These are phyloP conservation scores for Alaudala cheleensis DNA, from an alignment of 2,113 vertebrate species.

Conservation along the genomic window DNA sequence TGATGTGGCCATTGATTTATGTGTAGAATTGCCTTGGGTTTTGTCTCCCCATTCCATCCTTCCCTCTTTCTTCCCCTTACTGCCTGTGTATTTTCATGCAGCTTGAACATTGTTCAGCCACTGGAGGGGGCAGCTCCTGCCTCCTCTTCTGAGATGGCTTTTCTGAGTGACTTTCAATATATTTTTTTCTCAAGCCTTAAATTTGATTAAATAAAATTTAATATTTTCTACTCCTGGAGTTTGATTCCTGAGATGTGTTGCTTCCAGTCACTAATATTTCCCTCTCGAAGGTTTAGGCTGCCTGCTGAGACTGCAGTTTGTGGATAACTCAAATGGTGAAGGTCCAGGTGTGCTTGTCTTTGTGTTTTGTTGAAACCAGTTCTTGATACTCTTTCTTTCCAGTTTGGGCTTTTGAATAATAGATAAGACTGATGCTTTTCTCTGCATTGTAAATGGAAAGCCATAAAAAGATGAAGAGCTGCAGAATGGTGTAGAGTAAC, in stretches of 20 bases:
- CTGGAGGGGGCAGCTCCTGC: not conserved
- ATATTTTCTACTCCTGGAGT: conserved; percentile 25
- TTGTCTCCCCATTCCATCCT: not conserved
- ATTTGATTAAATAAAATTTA: conserved; percentile 53
- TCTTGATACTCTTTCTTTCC: not conserved
- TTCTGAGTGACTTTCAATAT: conserved; percentile 5
- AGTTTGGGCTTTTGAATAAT: not conserved
- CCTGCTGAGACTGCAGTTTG: not conserved
- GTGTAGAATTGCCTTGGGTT: not conserved
- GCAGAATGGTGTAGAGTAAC: not conserved
- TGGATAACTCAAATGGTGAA: not conserved
- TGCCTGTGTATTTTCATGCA: not conserved
- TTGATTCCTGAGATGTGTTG: not conserved
- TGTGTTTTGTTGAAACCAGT: not conserved
- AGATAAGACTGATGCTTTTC: not conserved
- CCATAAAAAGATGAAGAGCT: not conserved
- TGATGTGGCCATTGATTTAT: not conserved
- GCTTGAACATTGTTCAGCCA: not conserved
- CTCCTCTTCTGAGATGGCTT: not conserved
- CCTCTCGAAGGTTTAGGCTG: not conserved
- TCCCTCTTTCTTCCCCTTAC: not conserved
- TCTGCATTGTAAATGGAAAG: not conserved
- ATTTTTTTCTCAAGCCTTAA: conserved; percentile 23
- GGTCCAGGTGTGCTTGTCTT: not conserved
- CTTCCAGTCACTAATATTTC: not conserved